Evolutionary conservation across 1,140 invertebrate species (phyloP).

Genomic region (Drosophila grimshawi): DNA sequence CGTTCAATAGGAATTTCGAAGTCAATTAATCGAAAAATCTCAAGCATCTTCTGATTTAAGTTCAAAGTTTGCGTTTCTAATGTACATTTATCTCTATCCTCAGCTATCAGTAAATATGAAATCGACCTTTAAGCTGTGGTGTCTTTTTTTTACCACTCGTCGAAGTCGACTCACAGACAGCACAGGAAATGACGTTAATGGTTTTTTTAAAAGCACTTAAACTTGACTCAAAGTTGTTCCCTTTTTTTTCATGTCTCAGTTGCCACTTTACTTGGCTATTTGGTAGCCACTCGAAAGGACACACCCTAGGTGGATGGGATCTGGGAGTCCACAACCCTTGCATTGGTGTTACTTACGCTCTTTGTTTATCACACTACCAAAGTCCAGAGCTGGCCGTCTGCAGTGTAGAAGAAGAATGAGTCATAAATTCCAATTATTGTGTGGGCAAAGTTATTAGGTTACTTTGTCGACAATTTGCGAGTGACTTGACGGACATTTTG

Average conservation of each 20-base stretch:
- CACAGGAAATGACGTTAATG: slow-evolving; percentile 77
- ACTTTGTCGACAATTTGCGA: slow-evolving; percentile 60
- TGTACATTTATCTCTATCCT: slow-evolving; percentile 23
- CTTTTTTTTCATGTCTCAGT: slow-evolving; percentile 2
- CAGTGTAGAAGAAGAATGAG: slow-evolving; percentile 37
- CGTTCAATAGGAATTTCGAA: background rate
- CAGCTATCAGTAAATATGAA: slow-evolving; percentile 24
- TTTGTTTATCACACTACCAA: slow-evolving; percentile 57
- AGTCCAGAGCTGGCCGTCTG: background rate
- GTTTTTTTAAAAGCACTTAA: slow-evolving; percentile 82
- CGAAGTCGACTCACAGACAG: slow-evolving; percentile 38
- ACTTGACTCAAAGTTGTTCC: slow-evolving; percentile 65
- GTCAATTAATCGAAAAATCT: background rate
- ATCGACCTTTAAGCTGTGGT: slow-evolving; percentile 1
- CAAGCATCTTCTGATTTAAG: slow-evolving; percentile 2
- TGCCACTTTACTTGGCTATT: slow-evolving; percentile 27
- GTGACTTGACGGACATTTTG: slow-evolving; percentile 57
- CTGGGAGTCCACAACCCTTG: slow-evolving; percentile 53
- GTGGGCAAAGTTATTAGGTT: slow-evolving; percentile 76
- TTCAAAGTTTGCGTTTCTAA: slow-evolving; percentile 50
- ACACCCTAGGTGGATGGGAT: slow-evolving; percentile 16
- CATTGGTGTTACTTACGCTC: slow-evolving; percentile 58
- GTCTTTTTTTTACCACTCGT: background rate
- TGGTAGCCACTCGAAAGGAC: slow-evolving; percentile 17
- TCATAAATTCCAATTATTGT: slow-evolving; percentile 80